A percentile compares a stretch with the other conserved stretches of the same genome.
Evolutionary conservation across 2,113 vertebrate species (phyloP).

Genomic region (Gallinago jamesoni): DNA sequence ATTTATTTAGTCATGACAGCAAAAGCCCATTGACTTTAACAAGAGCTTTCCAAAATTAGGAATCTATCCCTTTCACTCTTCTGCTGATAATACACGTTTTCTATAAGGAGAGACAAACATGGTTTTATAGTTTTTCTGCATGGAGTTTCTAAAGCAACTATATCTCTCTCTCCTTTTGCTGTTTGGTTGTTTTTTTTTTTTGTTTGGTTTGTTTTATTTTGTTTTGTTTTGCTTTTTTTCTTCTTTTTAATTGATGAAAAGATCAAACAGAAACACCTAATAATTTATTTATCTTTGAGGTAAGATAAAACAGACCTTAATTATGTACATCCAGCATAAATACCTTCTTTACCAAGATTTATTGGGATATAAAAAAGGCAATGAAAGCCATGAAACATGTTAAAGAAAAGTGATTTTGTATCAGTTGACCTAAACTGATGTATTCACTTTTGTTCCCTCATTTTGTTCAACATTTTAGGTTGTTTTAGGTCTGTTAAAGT

Average conservation of each 20-base stretch:
- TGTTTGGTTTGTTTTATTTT: neutral
- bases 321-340: neutral
- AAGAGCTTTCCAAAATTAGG: neutral
- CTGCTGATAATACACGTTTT: neutral
- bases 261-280: neutral
- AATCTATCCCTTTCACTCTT: neutral
- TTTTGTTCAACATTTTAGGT: neutral
- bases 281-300: neutral
- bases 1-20: neutral
- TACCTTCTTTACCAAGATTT: neutral
- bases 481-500: neutral
- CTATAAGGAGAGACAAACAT: neutral
- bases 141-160: neutral
- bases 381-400: neutral
- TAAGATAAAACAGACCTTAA: neutral
- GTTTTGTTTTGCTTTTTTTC: neutral
- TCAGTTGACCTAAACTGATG: neutral
- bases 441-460: neutral
- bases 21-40: neutral
- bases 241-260: neutral
- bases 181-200: neutral
- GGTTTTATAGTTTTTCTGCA: neutral
- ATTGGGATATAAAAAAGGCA: neutral
- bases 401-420: neutral
- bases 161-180: neutral